Conservation (phyloP, 2,113 vertebrate species). For the Hippotragus niger region DNA sequence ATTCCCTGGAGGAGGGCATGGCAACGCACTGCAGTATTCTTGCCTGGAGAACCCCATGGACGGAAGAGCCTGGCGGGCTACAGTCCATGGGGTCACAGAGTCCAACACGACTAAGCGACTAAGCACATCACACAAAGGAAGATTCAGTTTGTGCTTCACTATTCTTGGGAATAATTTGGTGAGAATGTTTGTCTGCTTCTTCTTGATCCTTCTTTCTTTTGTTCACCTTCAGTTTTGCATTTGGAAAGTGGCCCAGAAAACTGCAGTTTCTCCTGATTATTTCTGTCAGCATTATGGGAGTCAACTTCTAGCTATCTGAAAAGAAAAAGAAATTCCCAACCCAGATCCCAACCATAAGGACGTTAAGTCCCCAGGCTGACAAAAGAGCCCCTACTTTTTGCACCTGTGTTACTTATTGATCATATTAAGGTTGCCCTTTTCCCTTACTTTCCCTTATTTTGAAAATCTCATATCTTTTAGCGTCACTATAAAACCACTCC, state of each 20-base stretch:
- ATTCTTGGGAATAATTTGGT: background rate
- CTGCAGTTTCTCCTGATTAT: background rate
- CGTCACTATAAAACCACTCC: background rate
- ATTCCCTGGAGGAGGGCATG: background rate
- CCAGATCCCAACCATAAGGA: background rate
- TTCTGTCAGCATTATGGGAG: background rate
- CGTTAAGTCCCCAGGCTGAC: background rate
- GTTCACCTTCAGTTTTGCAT: background rate
- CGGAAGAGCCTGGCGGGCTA: background rate
- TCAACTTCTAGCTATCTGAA: background rate
- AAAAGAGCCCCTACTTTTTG: background rate
- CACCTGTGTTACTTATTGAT: background rate
- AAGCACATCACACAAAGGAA: background rate
- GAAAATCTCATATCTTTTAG: background rate
- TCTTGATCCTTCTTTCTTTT: background rate
- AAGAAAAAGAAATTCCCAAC: background rate
- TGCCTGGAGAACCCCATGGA: background rate
- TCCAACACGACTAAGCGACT: rapidly evolving
- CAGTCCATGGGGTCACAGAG: background rate
- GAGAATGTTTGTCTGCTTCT: background rate
- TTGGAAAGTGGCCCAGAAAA: background rate
- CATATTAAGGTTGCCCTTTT: background rate
- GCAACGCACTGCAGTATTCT: background rate
- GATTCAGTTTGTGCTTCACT: background rate
- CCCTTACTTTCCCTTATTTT: background rate